These are phyloP conservation scores for Myoxocephalus aenaeus DNA, from an alignment of 2,797 vertebrate species.

Conservation along the genomic window DNA sequence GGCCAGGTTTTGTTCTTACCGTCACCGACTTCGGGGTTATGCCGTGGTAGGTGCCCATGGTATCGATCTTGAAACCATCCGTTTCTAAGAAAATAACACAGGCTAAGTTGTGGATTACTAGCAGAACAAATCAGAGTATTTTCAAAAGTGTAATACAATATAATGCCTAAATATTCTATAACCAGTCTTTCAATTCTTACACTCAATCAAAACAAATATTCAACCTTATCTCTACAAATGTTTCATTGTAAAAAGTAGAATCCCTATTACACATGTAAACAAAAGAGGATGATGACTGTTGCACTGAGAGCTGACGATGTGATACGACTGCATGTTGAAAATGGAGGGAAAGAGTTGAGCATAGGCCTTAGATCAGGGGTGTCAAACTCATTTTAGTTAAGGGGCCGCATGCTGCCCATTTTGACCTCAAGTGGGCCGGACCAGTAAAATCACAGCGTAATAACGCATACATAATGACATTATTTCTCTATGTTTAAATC, in stretches of 20 bases:
- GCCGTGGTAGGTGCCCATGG: slow-evolving; percentile 99
- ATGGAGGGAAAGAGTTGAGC: no score
- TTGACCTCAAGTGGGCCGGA: no score
- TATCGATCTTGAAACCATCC: slow-evolving; percentile 99
- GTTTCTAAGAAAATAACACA: slow-evolving; percentile 86
- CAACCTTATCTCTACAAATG: no score
- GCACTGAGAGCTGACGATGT: not conserved
- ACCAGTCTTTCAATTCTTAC: not conserved
- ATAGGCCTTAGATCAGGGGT: no score
- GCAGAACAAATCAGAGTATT: not conserved
- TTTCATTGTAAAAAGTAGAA: not conserved
- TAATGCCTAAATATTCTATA: not conserved
- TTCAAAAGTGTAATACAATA: not conserved
- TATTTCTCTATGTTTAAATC: no score
- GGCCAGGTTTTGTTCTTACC: slow-evolving; percentile 83
- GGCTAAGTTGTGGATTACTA: not conserved
- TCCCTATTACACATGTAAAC: not conserved
- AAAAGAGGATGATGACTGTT: not conserved
- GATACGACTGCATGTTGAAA: not conserved
- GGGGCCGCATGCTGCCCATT: no score
- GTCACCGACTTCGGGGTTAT: slow-evolving; percentile 99
- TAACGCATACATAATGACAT: no score
- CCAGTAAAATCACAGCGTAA: no score
- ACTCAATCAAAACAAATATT: not conserved
- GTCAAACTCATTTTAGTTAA: no score